Percentiles rank a stretch among this genome's conserved stretches.
Evolutionary conservation across 2,797 vertebrate genomes (phyloP).

Genomic region (Falco peregrinus): DNA sequence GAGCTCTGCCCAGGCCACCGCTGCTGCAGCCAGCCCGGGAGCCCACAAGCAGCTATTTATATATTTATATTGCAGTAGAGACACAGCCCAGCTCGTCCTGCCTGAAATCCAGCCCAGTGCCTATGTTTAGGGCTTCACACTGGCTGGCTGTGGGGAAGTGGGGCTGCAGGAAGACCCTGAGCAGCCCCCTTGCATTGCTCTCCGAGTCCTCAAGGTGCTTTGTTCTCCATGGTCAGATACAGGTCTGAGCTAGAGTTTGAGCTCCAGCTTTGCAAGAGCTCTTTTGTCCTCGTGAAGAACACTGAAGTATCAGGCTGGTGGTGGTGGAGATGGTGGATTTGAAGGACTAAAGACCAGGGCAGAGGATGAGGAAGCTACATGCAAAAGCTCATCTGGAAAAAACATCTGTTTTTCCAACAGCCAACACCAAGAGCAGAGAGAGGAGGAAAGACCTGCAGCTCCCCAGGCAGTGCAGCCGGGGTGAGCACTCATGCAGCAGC

Average conservation of each 20-base stretch:
- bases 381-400: not conserved
- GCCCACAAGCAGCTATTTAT: not conserved
- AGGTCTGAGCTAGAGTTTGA: not conserved
- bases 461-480: fast-evolving
- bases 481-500: not conserved
- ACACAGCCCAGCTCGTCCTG: not conserved
- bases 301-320: not conserved
- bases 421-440: not conserved
- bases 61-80: not conserved
- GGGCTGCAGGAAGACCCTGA: not conserved
- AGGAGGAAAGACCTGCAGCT: not conserved
- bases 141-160: not conserved
- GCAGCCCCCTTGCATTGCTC: not conserved
- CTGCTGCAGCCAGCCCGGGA: not conserved
- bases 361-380: not conserved
- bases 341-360: not conserved
- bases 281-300: not conserved
- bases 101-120: not conserved
- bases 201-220: not conserved
- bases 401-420: not conserved
- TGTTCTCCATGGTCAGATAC: fast-evolving
- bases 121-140: not conserved
- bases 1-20: not conserved
- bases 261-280: not conserved
- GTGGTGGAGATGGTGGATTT: not conserved